These are phyloP conservation scores for Urosaurus nigricauda DNA, from an alignment of 2,797 vertebrate species.

Conservation along the genomic window DNA sequence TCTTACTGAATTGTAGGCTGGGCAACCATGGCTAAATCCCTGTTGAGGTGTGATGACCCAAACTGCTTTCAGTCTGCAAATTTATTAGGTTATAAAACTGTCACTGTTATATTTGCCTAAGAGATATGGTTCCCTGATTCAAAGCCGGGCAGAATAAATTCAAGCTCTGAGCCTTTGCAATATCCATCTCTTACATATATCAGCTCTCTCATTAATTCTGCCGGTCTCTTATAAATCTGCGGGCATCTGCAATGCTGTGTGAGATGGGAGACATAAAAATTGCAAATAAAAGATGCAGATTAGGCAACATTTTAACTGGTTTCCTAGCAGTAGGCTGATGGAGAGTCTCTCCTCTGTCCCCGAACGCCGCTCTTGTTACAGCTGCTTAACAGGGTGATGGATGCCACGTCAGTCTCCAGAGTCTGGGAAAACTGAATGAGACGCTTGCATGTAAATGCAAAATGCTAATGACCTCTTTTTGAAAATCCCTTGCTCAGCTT, in stretches of 20 bases:
- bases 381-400: constrained; percentile 22
- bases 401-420: constrained; percentile 33
- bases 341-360: neutral
- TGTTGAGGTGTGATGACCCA: neutral
- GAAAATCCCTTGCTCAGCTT: constrained; percentile 42
- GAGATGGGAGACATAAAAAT: neutral
- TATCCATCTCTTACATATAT: neutral
- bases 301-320: neutral
- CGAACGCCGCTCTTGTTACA: neutral
- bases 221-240: neutral
- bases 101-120: neutral
- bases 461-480: constrained; percentile 18
- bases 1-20: neutral
- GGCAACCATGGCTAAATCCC: neutral
- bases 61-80: neutral
- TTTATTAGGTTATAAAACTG: neutral
- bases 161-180: rapidly evolving
- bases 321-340: constrained; percentile 34
- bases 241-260: neutral
- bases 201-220: neutral
- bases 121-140: neutral
- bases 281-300: neutral
- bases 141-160: rapidly evolving
- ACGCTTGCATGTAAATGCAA: constrained; percentile 46
- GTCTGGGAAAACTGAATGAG: constrained; percentile 33